A percentile compares a stretch with the other conserved stretches of the same genome.
phyloP scores from a whole-genome alignment of 2,888 invertebrate genomes.

The Apodemia duryi region DNA sequence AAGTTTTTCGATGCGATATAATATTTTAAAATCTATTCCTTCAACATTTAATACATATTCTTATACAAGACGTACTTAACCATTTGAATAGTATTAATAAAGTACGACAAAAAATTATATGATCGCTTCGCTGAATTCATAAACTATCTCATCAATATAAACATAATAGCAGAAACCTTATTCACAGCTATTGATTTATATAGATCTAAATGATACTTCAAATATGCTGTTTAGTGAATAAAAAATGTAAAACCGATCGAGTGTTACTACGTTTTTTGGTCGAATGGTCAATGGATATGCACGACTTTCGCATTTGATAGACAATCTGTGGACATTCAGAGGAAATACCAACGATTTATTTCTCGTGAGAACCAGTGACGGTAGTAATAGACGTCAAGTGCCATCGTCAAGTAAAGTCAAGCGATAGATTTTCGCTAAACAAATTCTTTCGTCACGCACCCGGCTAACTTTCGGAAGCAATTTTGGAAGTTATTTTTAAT shows the following conservation, averaged over 20 bases:
- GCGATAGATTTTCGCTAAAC: conserved; percentile 67
- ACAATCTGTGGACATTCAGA: conserved; percentile 60
- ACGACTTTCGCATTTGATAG: conserved; percentile 71
- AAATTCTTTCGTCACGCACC: conserved; percentile 68
- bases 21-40: too few species aligned
- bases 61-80: not conserved
- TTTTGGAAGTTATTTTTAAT: conserved; percentile 44
- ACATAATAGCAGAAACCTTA: not conserved
- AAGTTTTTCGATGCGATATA: too few species aligned
- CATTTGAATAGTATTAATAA: not conserved
- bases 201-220: conserved; percentile 15
- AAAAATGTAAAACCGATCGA: conserved; percentile 48
- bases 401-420: conserved; percentile 51
- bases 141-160: not conserved
- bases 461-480: conserved; percentile 66
- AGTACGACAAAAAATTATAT: conserved; percentile 2
- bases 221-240: conserved; percentile 41
- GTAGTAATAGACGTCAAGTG: conserved; percentile 48
- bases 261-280: conserved; percentile 62
- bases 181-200: conserved; percentile 6
- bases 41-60: too few species aligned
- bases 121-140: not conserved
- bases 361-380: conserved; percentile 71
- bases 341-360: conserved; percentile 62
- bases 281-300: conserved; percentile 65